Evolutionary conservation across 2,113 vertebrate genomes (phyloP).

Genomic region (Oryzias melastigma): DNA sequence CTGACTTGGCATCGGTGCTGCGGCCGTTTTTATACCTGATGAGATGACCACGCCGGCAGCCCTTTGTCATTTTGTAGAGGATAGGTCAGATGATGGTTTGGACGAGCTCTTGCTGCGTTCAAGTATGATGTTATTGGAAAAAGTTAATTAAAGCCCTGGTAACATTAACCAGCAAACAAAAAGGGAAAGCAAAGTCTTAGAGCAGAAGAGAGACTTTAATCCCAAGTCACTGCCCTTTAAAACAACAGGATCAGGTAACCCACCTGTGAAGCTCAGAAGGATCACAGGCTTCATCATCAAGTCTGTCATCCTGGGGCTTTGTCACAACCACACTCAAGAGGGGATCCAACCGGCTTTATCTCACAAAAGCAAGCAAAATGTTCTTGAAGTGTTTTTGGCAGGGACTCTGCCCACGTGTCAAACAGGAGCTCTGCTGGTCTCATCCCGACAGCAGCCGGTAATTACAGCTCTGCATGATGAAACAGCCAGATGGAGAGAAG

Average conservation of each 20-base stretch:
- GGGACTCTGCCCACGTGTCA: constrained; percentile 23
- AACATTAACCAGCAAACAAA: constrained; percentile 11
- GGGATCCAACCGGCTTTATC: constrained; percentile 47
- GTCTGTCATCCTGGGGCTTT: constrained; percentile 11
- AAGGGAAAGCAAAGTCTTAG: constrained; percentile 55
- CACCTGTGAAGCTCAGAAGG: constrained; percentile 25
- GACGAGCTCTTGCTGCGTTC: constrained; percentile 45
- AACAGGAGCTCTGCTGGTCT: background rate
- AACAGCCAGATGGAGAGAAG: constrained; percentile 21
- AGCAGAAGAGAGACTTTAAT: constrained; percentile 42
- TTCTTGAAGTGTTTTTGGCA: constrained; percentile 38
- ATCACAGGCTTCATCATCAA: constrained; percentile 10
- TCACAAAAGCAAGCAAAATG: constrained; percentile 12
- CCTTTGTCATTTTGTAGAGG: constrained; percentile 30
- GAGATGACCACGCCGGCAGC: constrained; percentile 37
- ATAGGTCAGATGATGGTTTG: constrained; percentile 32
- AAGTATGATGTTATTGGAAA: constrained; percentile 57
- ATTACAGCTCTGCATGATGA: constrained; percentile 31
- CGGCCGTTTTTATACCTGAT: constrained; percentile 65
- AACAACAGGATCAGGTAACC: constrained; percentile 65
- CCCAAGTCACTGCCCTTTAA: constrained; percentile 62
- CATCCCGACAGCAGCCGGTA: constrained; percentile 3
- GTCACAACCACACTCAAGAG: constrained; percentile 22
- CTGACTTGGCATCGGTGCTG: constrained; percentile 10
- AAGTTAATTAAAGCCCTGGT: constrained; percentile 59